Evolutionary conservation across 2,888 invertebrate species (phyloP), one percentile per base, ranked within the genome.

Genomic region (Drosophila barbarae): DNA sequence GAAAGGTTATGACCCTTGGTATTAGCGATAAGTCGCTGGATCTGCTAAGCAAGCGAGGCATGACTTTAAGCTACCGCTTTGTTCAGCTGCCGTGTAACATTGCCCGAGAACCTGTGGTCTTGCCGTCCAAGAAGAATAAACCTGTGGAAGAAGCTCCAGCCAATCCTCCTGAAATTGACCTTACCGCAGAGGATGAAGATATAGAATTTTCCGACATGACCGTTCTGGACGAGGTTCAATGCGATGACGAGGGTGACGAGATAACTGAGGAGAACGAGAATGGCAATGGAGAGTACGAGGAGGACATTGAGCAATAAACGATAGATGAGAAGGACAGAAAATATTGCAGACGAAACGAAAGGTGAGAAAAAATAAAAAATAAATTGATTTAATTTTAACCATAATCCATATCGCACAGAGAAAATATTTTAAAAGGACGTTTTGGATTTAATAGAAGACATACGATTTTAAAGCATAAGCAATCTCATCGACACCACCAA

Each of bases 131-230:
- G 18, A 18, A 36, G 3, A 10, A 8, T 15, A 10, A 28, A 10
- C 2, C 12, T 0, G 5, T 2, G 6, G 21, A 36, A 9, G 10
- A 21, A 28, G 5, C 15, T 13, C 6, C 2, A 8, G 13, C 10
- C n/a, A 15, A 8, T 34, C 18, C 8, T n/a, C 21, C n/a, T 12
- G 53, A 56, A 23, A 53, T 56, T 23, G 55, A 56, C 13, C 13
- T 56, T 1, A 56, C 55, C 7, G 54, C 23, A 13, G 55, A 56
- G 15, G 55, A 56, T 23, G 53, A 30, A 8, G 55, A 54, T 7
- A 15, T 15, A 0, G 36, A 38, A 7, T 12, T 56, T 7, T 21
- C 54, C 7, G 15, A 38, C 1, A 36, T 56, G 30, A 30, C 36
- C 0, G 36, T 56, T 1, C 12, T 56, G 2, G 55, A 56, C 23